These are phyloP conservation scores for Dasyprocta punctata DNA, from an alignment of 2,113 vertebrate species.

Conservation along the genomic window DNA sequence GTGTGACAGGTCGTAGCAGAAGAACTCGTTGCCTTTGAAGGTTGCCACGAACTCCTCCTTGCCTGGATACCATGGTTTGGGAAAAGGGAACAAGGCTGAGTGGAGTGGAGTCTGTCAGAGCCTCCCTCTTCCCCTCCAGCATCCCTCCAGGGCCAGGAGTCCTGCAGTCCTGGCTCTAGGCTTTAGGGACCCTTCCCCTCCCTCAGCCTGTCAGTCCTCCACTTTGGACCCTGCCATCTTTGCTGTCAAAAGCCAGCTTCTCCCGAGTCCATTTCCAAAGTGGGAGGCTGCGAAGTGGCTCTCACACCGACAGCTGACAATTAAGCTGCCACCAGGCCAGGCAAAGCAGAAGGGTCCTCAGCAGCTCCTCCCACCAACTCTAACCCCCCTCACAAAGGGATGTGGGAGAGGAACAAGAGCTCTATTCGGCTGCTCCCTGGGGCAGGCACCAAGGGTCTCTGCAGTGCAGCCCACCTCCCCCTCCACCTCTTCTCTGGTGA, in stretches of 20 bases:
- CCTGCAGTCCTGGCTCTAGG: not conserved
- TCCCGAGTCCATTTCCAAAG: not conserved
- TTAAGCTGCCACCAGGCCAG: constrained; percentile 59
- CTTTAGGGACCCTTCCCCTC: not conserved
- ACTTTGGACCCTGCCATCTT: not conserved
- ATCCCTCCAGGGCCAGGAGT: not conserved
- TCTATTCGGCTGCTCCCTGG: not conserved
- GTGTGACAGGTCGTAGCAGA: constrained; percentile 98
- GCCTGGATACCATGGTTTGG: constrained; percentile 83
- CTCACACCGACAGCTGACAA: constrained; percentile 74
- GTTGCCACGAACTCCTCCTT: constrained; percentile 96
- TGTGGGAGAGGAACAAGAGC: not conserved
- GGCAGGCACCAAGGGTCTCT: not conserved
- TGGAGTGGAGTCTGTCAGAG: not conserved
- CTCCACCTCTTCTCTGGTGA: not conserved
- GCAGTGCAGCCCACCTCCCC: not conserved
- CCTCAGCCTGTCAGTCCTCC: not conserved
- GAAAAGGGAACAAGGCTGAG: constrained; percentile 51
- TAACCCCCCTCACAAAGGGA: not conserved
- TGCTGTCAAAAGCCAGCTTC: constrained; percentile 21
- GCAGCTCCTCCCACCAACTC: not conserved
- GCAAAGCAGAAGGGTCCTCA: not conserved
- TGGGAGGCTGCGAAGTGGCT: constrained; percentile 38
- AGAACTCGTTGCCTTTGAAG: constrained; percentile 96
- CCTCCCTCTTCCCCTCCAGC: not conserved